Percentiles rank a stretch among this genome's conserved stretches.
These are phyloP conservation scores for Plagiodera versicolora DNA, from an alignment of 2,888 invertebrate genomes.

Conservation along the genomic window DNA sequence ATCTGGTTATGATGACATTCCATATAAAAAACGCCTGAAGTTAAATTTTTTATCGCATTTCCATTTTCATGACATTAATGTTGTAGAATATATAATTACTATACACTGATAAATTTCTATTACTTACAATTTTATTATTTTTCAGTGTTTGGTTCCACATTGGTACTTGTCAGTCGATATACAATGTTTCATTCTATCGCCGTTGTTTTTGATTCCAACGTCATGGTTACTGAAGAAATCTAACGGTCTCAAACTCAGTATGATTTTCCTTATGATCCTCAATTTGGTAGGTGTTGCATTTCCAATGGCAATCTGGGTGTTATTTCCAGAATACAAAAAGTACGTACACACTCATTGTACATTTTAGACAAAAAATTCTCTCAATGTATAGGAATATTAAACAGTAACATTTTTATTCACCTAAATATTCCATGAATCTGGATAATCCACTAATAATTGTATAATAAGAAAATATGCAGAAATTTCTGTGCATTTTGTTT, in stretches of 20 bases:
- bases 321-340: constrained; percentile 28
- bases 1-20: too few relatives aligned
- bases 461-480: background rate
- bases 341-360: constrained; percentile 21
- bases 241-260: constrained; percentile 22
- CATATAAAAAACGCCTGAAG: too few relatives aligned
- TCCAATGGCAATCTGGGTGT: constrained; percentile 25
- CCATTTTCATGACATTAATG: too few relatives aligned
- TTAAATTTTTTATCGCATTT: too few relatives aligned
- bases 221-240: constrained; percentile 28
- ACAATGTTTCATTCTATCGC: constrained; percentile 49
- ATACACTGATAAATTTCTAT: too few relatives aligned
- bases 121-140: constrained; percentile 21
- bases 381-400: too few relatives aligned
- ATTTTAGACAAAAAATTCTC: too few relatives aligned
- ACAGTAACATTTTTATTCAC: too few relatives aligned
- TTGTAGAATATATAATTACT: too few relatives aligned
- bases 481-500: constrained; percentile 9
- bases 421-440: too few relatives aligned
- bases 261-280: constrained; percentile 24
- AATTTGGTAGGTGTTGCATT: constrained; percentile 26
- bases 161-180: constrained; percentile 52
- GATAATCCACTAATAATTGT: too few relatives aligned
- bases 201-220: constrained; percentile 45
- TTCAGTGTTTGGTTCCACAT: constrained; percentile 47